These are phyloP conservation scores for Diglossa brunneiventris DNA, from an alignment of 2,113 vertebrate species.

Conservation along the genomic window DNA sequence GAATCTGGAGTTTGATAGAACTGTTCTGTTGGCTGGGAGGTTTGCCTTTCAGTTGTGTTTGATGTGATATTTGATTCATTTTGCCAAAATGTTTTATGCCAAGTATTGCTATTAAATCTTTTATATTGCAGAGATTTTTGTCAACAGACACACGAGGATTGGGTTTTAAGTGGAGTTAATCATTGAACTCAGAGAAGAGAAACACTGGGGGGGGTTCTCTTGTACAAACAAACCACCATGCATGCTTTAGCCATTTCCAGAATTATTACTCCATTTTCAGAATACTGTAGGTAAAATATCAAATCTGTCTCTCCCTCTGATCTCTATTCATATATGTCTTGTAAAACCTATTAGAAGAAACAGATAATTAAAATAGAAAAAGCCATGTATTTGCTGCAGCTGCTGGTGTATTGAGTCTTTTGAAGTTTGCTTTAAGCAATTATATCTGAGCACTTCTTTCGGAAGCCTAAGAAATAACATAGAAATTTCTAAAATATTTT, in stretches of 20 bases:
- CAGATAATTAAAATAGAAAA: constrained; percentile 35
- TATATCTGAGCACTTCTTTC: constrained; percentile 33
- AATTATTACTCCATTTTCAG: constrained; percentile 42
- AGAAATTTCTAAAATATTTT: neutral
- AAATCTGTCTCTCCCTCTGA: constrained; percentile 40
- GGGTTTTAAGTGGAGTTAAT: constrained; percentile 58
- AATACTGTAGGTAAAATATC: constrained; percentile 17
- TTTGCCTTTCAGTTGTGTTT: constrained; percentile 31
- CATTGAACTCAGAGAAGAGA: constrained; percentile 36
- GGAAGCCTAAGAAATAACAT: neutral
- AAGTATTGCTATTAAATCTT: constrained; percentile 51
- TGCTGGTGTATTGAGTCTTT: constrained; percentile 30
- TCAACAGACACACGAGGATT: constrained; percentile 24
- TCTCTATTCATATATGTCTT: constrained; percentile 48
- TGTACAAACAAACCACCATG: constrained; percentile 4
- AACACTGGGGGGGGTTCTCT: constrained; percentile 5
- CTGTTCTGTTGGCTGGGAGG: neutral
- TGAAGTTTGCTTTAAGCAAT: constrained; percentile 59
- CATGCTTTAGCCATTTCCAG: constrained; percentile 9
- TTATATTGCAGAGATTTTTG: constrained; percentile 41
- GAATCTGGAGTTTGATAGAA: constrained; percentile 47
- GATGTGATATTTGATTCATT: neutral
- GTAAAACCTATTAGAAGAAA: constrained; percentile 39
- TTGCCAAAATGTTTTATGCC: constrained; percentile 44
- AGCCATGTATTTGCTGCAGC: constrained; percentile 27